Evolutionary conservation across 2,888 invertebrate species (phyloP).

Genomic region (Epinotia demarniana): DNA sequence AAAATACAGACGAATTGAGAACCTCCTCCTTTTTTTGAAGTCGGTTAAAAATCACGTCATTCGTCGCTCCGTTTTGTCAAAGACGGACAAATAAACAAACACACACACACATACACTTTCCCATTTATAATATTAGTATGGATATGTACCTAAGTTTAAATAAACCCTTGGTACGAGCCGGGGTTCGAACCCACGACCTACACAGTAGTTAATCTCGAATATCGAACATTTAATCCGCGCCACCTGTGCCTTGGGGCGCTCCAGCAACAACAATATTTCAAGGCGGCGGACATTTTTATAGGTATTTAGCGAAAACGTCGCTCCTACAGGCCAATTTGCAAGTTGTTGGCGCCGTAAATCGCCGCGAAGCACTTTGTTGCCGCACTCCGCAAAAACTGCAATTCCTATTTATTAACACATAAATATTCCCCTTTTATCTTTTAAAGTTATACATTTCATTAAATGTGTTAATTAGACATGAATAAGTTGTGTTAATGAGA

Average conservation of each 20-base stretch:
- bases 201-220: too few relatives aligned
- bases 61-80: too few relatives aligned
- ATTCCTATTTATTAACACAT: constrained; percentile 31
- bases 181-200: too few relatives aligned
- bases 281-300: constrained; percentile 82
- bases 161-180: too few relatives aligned
- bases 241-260: constrained; percentile 52
- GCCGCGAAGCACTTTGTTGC: constrained; percentile 58
- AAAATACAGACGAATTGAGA: too few relatives aligned
- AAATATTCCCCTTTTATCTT: constrained; percentile 7
- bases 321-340: constrained; percentile 82
- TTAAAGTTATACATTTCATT: neutral
- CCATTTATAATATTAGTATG: too few relatives aligned
- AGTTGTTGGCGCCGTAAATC: constrained; percentile 82
- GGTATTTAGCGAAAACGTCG: constrained; percentile 84
- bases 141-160: too few relatives aligned
- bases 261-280: constrained; percentile 80
- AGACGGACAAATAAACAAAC: too few relatives aligned
- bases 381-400: constrained; percentile 43
- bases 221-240: neutral
- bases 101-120: too few relatives aligned
- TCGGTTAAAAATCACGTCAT: too few relatives aligned
- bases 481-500: neutral
- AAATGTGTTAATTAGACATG: neutral
- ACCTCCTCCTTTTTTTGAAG: too few relatives aligned